A percentile compares a stretch with the other conserved stretches of the same genome.
phyloP scores from a whole-genome alignment of 2,888 invertebrate species.

The Rhaphigaster nebulosa region DNA sequence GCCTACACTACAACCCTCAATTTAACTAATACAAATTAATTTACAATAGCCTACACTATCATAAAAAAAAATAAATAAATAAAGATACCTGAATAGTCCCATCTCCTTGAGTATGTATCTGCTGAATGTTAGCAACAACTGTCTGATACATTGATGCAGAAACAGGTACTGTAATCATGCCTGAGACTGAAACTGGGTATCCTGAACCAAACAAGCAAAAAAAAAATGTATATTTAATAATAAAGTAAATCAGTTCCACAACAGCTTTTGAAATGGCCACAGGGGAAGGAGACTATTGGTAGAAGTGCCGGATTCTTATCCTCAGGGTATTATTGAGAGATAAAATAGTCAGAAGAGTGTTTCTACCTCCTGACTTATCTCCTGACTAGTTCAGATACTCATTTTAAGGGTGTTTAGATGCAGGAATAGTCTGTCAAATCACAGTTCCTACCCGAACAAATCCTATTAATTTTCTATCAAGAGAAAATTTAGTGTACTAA shows the following conservation, averaged over 20 bases:
- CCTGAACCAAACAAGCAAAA: slow-evolving; percentile 69
- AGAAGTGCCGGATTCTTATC: not conserved
- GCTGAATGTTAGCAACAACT: slow-evolving; percentile 91
- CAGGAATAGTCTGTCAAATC: no score
- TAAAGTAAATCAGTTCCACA: not conserved
- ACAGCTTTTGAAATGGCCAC: not conserved
- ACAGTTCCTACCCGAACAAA: no score
- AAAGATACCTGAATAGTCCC: slow-evolving; percentile 78
- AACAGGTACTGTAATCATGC: slow-evolving; percentile 95
- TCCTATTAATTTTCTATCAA: no score
- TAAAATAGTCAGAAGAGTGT: not conserved
- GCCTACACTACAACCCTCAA: slow-evolving; percentile 80
- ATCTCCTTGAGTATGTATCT: slow-evolving; percentile 79
- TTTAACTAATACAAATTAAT: slow-evolving; percentile 70
- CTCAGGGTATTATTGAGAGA: not conserved
- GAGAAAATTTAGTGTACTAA: no score
- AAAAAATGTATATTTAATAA: not conserved
- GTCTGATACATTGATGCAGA: slow-evolving; percentile 96
- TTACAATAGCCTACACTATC: slow-evolving; percentile 86
- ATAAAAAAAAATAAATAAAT: no score
- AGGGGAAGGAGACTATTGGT: not conserved
- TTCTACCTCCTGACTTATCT: not conserved
- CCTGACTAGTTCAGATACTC: no score
- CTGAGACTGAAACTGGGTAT: slow-evolving; percentile 88
- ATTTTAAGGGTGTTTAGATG: no score